These are phyloP conservation scores for Venusia cambrica DNA, from an alignment of 2,888 invertebrate genomes.

Conservation along the genomic window DNA sequence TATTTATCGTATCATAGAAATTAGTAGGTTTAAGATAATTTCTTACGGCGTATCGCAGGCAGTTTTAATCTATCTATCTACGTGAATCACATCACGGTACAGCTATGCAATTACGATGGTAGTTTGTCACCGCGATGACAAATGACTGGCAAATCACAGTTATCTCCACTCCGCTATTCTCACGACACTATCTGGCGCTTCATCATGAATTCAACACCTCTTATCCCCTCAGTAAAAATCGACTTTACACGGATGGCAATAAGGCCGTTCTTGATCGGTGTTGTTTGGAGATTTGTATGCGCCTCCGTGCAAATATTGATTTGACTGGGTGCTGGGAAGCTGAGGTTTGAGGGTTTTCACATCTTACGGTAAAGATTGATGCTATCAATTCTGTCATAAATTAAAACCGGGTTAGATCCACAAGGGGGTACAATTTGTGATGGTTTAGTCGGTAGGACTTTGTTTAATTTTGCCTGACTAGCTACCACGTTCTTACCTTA, in stretches of 20 bases:
- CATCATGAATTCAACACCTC: conserved; percentile 2
- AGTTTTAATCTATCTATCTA: too few relatives aligned
- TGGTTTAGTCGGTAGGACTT: too few relatives aligned
- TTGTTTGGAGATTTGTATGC: conserved; percentile 4
- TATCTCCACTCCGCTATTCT: conserved; percentile 21
- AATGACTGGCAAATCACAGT: conserved; percentile 23
- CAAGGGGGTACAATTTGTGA: too few relatives aligned
- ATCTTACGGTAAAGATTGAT: too few relatives aligned
- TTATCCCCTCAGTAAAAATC: conserved; percentile 2
- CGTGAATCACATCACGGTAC: conserved; percentile 10
- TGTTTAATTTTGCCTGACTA: too few relatives aligned
- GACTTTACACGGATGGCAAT: conserved; percentile 6
- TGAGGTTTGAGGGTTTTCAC: too few relatives aligned
- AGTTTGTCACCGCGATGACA: conserved; percentile 25
- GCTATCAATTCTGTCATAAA: too few relatives aligned
- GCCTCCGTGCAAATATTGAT: conserved; percentile 25
- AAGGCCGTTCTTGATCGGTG: background rate
- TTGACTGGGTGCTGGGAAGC: conserved; percentile 14
- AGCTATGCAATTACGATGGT: conserved; percentile 19
- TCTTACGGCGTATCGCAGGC: too few relatives aligned
- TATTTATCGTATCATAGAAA: too few relatives aligned
- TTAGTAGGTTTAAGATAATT: too few relatives aligned
- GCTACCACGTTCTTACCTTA: too few relatives aligned
- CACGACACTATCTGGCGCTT: conserved; percentile 16
- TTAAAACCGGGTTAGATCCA: too few relatives aligned